phyloP scores from a whole-genome alignment of 2,113 vertebrate genomes.

The Tauraco erythrolophus region DNA sequence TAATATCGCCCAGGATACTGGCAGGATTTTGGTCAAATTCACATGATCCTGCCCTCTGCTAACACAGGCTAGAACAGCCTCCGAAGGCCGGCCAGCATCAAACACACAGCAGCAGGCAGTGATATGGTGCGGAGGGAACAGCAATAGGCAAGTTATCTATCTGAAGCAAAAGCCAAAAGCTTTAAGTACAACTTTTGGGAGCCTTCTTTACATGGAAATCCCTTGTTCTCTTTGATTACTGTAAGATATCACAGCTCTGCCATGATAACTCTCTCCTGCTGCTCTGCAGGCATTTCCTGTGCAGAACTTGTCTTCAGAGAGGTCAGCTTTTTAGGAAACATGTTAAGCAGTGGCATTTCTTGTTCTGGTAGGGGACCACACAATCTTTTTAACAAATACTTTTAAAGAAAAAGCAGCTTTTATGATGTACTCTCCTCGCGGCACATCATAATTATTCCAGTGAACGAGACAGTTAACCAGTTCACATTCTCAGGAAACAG shows the following conservation, averaged over 20 bases:
- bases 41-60: not conserved
- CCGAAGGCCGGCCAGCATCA: not conserved
- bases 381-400: not conserved
- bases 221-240: not conserved
- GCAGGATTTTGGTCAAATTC: not conserved
- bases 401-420: not conserved
- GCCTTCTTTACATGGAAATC: not conserved
- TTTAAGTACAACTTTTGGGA: not conserved
- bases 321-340: not conserved
- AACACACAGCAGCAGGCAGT: not conserved
- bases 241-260: not conserved
- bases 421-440: not conserved
- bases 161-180: not conserved
- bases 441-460: not conserved
- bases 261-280: not conserved
- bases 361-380: not conserved
- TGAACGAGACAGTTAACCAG: not conserved
- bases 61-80: not conserved
- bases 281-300: slow-evolving; percentile 5
- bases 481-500: not conserved
- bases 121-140: not conserved
- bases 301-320: not conserved
- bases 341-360: not conserved
- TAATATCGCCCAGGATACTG: not conserved
- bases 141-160: not conserved